Percentiles rank a stretch among this genome's conserved stretches.
Evolutionary conservation across 2,113 vertebrate species (phyloP).

Genomic region (Cheirogaleus medius): DNA sequence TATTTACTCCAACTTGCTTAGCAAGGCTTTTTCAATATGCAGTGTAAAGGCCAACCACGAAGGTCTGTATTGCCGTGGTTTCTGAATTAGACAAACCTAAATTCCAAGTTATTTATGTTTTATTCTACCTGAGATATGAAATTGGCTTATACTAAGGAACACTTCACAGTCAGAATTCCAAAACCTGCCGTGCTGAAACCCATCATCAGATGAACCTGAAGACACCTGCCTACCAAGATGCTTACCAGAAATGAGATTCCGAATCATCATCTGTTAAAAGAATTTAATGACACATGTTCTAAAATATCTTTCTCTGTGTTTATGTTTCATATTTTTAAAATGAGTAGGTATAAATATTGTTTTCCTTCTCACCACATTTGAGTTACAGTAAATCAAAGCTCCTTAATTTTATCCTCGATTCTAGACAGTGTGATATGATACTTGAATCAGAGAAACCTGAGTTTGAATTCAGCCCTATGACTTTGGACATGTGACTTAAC

Average conservation of each 20-base stretch:
- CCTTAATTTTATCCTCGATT: background rate
- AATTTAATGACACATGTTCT: slow-evolving; percentile 43
- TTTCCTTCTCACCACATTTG: background rate
- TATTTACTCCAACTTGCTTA: slow-evolving; percentile 52
- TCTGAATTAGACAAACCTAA: background rate
- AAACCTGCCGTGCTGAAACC: background rate
- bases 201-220: background rate
- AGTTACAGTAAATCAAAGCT: slow-evolving; percentile 5
- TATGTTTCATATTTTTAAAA: slow-evolving; percentile 54
- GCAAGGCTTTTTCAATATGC: background rate
- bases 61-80: background rate
- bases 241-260: slow-evolving; percentile 34
- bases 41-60: slow-evolving; percentile 43
- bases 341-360: slow-evolving; percentile 55
- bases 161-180: background rate
- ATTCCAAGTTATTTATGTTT: background rate
- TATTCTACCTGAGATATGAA: background rate
- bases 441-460: background rate
- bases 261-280: slow-evolving; percentile 56
- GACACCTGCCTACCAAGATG: background rate
- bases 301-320: slow-evolving; percentile 54
- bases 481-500: background rate
- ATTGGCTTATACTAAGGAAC: background rate
- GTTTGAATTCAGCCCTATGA: background rate
- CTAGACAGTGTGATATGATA: background rate